These are phyloP conservation scores for Acanthacorydalis orientalis DNA, from an alignment of 2,888 invertebrate genomes.

Conservation along the genomic window DNA sequence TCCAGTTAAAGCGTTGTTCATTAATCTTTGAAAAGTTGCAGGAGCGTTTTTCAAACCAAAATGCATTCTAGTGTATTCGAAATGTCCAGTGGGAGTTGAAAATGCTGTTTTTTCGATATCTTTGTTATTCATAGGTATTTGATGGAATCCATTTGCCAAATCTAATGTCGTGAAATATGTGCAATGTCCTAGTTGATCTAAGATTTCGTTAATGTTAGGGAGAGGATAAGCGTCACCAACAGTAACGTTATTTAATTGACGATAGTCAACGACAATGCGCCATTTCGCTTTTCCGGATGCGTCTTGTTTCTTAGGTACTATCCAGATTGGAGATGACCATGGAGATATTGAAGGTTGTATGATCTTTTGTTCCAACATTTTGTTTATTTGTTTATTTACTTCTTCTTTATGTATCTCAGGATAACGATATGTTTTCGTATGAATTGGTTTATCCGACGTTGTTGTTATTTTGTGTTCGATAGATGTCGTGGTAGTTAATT, in stretches of 20 bases:
- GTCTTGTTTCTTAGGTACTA: constrained; percentile 17
- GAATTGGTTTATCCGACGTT: constrained; percentile 14
- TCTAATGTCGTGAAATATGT: constrained; percentile 21
- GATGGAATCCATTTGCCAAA: constrained; percentile 22
- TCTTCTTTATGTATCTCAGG: constrained; percentile 18
- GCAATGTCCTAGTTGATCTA: constrained; percentile 19
- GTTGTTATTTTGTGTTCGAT: constrained; percentile 19
- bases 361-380: constrained; percentile 16
- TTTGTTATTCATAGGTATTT: constrained; percentile 16
- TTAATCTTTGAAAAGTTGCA: constrained; percentile 21
- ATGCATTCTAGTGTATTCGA: constrained; percentile 19
- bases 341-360: constrained; percentile 12
- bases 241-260: constrained; percentile 21
- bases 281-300: constrained; percentile 15
- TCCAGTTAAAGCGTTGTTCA: constrained; percentile 20
- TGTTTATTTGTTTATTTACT: constrained; percentile 17
- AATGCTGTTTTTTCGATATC: constrained; percentile 21
- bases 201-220: constrained; percentile 19
- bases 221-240: constrained; percentile 19
- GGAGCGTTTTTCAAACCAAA: constrained; percentile 25
- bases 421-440: constrained; percentile 19
- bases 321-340: constrained; percentile 12
- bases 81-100: constrained; percentile 17
- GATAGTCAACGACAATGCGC: constrained; percentile 21
- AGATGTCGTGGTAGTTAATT: constrained; percentile 11